These are phyloP conservation scores for Machimus rusticus DNA, from an alignment of 2,888 invertebrate genomes.

Conservation along the genomic window DNA sequence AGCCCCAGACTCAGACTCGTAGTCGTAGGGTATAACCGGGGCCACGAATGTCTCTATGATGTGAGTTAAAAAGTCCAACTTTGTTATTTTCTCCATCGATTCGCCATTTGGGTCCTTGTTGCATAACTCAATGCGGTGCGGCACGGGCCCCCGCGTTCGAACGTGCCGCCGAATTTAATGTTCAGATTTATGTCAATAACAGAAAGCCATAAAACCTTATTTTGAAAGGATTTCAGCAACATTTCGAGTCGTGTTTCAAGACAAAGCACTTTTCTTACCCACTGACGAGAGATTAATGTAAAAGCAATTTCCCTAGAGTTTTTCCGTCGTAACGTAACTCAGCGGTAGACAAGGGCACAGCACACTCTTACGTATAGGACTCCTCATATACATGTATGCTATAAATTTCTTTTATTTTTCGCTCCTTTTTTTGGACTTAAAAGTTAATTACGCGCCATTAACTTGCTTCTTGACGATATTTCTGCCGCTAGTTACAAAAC, in stretches of 20 bases:
- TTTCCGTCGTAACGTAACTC: neutral
- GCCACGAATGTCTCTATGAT: neutral
- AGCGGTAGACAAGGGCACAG: neutral
- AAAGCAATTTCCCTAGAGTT: slow-evolving; percentile 34
- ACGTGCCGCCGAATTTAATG: slow-evolving; percentile 27
- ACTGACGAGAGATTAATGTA: slow-evolving; percentile 36
- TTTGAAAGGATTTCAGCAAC: slow-evolving; percentile 3
- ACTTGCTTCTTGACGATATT: slow-evolving; percentile 24
- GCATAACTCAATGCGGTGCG: neutral
- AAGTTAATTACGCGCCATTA: slow-evolving; percentile 35
- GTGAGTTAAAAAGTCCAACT: neutral
- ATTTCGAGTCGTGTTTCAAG: neutral
- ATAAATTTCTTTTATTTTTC: neutral
- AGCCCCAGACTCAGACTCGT: neutral
- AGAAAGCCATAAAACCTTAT: slow-evolving; percentile 31
- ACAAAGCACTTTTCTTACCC: slow-evolving; percentile 16
- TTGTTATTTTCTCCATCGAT: neutral
- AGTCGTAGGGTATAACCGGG: neutral
- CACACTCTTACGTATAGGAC: neutral
- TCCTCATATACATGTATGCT: neutral
- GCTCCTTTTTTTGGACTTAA: neutral
- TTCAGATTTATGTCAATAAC: slow-evolving; percentile 36
- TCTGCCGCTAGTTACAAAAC: slow-evolving; percentile 8
- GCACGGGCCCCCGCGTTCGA: neutral
- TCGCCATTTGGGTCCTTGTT: slow-evolving; percentile 1